These are phyloP conservation scores for Tachycineta bicolor DNA, from an alignment of 2,113 vertebrate genomes.

Conservation along the genomic window DNA sequence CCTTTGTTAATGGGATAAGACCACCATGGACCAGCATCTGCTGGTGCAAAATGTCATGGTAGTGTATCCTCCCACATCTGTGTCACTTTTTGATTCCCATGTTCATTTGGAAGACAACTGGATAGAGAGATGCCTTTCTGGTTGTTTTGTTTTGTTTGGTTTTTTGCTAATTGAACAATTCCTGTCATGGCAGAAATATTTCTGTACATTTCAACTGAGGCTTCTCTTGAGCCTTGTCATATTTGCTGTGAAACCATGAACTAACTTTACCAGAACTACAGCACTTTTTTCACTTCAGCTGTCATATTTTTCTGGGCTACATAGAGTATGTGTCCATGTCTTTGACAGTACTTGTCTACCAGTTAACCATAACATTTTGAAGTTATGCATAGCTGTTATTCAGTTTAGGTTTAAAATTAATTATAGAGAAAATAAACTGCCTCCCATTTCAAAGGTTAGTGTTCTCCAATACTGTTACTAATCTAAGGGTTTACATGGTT, in stretches of 20 bases:
- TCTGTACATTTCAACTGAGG: not conserved
- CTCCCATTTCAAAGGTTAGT: not conserved
- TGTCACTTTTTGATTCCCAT: not conserved
- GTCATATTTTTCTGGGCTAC: not conserved
- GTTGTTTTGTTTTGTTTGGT: not conserved
- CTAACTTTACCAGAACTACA: not conserved
- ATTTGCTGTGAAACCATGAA: not conserved
- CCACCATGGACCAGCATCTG: not conserved
- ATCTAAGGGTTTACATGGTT: not conserved
- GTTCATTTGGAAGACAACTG: not conserved
- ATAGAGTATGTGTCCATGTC: fast-evolving
- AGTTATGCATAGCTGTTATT: not conserved
- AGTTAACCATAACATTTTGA: not conserved
- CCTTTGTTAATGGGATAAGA: not conserved
- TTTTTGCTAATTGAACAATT: not conserved
- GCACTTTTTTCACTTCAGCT: not conserved
- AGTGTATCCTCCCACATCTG: not conserved
- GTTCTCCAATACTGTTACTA: not conserved
- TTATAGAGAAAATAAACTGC: not conserved
- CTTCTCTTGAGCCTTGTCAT: not conserved
- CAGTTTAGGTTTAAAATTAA: not conserved
- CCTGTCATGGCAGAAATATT: not conserved
- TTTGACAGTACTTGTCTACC: not conserved
- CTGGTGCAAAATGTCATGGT: not conserved
- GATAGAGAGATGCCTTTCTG: not conserved